Percentiles rank a stretch among this genome's conserved stretches.
These are phyloP conservation scores for Yponomeuta evonymella DNA, from an alignment of 2,888 invertebrate species.

Conservation along the genomic window DNA sequence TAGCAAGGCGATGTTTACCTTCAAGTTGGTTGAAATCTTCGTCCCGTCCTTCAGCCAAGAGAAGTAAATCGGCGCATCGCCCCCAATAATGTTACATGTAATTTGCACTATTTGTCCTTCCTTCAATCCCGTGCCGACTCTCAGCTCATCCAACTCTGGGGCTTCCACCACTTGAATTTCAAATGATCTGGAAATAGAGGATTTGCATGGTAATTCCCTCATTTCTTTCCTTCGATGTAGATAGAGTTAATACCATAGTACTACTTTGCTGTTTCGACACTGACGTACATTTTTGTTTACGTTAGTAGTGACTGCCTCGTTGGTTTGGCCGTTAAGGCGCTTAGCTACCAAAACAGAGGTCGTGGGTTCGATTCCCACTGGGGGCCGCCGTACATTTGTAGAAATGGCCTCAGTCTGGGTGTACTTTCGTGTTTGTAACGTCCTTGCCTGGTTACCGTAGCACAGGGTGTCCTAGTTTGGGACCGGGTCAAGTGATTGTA, in stretches of 20 bases:
- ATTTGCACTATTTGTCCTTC: slow-evolving; percentile 90
- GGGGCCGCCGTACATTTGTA: too few relatives aligned
- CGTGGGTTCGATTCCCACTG: too few relatives aligned
- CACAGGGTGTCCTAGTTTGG: too few relatives aligned
- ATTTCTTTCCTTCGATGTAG: neutral
- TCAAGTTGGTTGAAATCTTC: slow-evolving; percentile 78
- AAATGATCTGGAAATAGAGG: slow-evolving; percentile 59
- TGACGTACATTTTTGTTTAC: too few relatives aligned
- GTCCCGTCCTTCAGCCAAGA: slow-evolving; percentile 82
- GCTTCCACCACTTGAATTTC: slow-evolving; percentile 85
- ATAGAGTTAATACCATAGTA: neutral
- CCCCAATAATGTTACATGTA: slow-evolving; percentile 85
- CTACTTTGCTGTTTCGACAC: too few relatives aligned
- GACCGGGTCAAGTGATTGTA: too few relatives aligned
- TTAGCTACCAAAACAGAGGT: too few relatives aligned
- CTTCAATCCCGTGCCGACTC: slow-evolving; percentile 86
- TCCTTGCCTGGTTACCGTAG: too few relatives aligned
- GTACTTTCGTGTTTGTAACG: too few relatives aligned
- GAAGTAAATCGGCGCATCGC: slow-evolving; percentile 82
- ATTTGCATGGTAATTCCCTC: neutral
- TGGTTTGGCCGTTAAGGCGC: too few relatives aligned
- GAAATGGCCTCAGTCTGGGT: too few relatives aligned
- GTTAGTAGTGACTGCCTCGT: too few relatives aligned
- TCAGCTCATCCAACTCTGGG: slow-evolving; percentile 88
- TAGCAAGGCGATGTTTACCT: slow-evolving; percentile 52